These are phyloP conservation scores for Cherax quadricarinatus DNA, from an alignment of 1,140 invertebrate species.

Conservation along the genomic window DNA sequence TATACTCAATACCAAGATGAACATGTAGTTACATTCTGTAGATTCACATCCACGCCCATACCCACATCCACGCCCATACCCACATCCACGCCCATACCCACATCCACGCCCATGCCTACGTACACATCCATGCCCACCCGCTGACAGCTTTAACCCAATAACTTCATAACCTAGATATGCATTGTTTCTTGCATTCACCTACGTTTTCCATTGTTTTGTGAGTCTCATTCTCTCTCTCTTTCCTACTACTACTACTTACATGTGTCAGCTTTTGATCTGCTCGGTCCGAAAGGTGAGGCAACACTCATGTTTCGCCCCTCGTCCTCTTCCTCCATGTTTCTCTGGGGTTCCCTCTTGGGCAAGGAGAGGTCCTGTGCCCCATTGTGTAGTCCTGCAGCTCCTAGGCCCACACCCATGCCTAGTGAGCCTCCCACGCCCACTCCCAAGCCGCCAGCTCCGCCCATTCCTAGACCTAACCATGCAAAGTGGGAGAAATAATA, in stretches of 20 bases:
- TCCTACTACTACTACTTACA: constrained; percentile 58
- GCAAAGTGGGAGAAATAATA: background rate
- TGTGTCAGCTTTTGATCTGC: constrained; percentile 64
- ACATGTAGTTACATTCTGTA: no score
- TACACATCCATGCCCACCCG: no score
- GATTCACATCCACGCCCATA: no score
- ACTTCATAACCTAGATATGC: no score
- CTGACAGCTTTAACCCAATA: no score
- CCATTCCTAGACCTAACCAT: constrained; percentile 64
- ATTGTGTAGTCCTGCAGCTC: constrained; percentile 77
- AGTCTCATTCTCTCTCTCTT: background rate
- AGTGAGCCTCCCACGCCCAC: constrained; percentile 67
- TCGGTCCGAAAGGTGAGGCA: constrained; percentile 64
- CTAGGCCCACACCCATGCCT: constrained; percentile 66
- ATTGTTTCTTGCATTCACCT: no score
- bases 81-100: no score
- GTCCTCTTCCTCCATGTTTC: constrained; percentile 67
- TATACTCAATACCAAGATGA: no score
- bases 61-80: no score
- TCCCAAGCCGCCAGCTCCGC: constrained; percentile 63
- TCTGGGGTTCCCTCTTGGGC: constrained; percentile 77
- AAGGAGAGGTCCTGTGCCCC: constrained; percentile 91
- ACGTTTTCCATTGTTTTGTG: no score
- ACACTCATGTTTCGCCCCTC: constrained; percentile 53
- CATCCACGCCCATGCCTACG: no score